These are phyloP conservation scores for Podarcis cretensis DNA, from an alignment of 2,113 vertebrate genomes.

Conservation along the genomic window DNA sequence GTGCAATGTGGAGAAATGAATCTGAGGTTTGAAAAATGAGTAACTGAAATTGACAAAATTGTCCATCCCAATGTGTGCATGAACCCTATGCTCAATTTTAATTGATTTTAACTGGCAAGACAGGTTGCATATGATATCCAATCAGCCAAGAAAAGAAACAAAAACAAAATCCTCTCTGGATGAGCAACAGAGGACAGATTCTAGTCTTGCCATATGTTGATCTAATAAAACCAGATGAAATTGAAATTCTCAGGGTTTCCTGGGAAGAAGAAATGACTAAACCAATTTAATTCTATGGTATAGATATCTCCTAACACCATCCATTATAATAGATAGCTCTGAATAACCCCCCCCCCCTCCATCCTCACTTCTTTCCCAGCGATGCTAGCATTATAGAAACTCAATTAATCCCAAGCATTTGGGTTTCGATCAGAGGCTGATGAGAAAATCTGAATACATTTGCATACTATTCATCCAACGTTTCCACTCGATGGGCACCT, in stretches of 20 bases:
- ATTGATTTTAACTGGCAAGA: neutral
- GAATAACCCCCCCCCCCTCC: neutral
- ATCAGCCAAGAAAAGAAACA: neutral
- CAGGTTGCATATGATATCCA: neutral
- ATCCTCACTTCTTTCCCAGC: neutral
- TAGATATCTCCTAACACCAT: neutral
- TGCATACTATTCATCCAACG: neutral
- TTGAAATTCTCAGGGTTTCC: neutral
- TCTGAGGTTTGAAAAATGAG: no score
- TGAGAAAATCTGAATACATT: neutral
- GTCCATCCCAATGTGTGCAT: neutral
- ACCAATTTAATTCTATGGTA: neutral
- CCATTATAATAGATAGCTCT: neutral
- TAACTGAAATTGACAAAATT: no score
- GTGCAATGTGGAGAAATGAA: no score
- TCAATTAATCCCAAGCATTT: neutral
- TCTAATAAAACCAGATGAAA: neutral
- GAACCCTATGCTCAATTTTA: neutral
- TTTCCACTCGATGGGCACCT: neutral
- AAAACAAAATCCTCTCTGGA: neutral
- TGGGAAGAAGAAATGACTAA: neutral
- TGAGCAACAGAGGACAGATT: neutral
- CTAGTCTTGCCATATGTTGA: neutral
- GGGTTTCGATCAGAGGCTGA: neutral
- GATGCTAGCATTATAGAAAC: neutral